Conservation (phyloP, 2,797 vertebrate species). For the Brachyalestes nurse region DNA sequence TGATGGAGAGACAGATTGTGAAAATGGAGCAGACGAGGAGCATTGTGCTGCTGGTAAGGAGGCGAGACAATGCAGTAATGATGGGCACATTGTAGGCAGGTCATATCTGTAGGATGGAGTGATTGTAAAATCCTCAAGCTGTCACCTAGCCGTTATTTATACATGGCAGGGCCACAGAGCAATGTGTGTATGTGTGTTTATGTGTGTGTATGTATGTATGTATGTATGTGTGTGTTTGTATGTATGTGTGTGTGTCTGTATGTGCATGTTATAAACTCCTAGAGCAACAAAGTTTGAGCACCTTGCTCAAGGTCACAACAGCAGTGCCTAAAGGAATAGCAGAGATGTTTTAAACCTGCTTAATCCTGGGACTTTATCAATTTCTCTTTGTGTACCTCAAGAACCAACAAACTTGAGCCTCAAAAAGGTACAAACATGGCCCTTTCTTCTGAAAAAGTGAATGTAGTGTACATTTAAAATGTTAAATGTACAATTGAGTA, state of each 20-base stretch:
- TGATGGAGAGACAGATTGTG: slow-evolving; percentile 94
- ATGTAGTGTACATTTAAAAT: too few relatives aligned
- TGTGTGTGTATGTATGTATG: too few relatives aligned
- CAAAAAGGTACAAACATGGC: too few relatives aligned
- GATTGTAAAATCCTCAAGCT: background rate
- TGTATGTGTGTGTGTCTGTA: background rate
- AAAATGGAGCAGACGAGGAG: slow-evolving; percentile 90
- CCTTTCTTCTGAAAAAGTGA: too few relatives aligned
- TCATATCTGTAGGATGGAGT: background rate
- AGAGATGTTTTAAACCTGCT: background rate
- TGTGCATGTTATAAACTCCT: background rate
- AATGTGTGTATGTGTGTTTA: too few relatives aligned
- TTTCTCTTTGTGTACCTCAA: background rate
- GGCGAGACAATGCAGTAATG: background rate
- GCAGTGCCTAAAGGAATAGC: background rate
- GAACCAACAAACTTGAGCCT: background rate
- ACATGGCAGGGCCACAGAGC: background rate
- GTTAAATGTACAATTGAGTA: too few relatives aligned
- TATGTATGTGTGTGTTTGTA: too few relatives aligned
- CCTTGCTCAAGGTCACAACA: background rate
- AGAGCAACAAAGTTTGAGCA: background rate
- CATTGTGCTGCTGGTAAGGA: slow-evolving; percentile 88
- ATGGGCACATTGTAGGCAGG: background rate
- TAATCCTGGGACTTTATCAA: background rate
- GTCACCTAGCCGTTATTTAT: background rate